Evolutionary conservation across 2,888 invertebrate genomes (phyloP).

Genomic region (Philonicus albiceps): DNA sequence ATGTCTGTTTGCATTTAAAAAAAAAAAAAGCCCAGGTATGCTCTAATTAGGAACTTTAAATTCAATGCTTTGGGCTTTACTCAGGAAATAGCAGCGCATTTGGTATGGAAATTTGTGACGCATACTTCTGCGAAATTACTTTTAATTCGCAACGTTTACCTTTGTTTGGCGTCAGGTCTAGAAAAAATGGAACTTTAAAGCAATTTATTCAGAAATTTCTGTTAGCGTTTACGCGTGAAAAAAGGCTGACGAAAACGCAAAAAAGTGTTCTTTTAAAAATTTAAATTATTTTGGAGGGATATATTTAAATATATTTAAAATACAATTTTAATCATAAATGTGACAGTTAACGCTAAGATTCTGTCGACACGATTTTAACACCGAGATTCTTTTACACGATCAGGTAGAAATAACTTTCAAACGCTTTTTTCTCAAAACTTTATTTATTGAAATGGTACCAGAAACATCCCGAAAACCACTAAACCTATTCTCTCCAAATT

Average conservation of each 20-base stretch:
- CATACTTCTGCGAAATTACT: background rate
- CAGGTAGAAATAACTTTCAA: too few relatives aligned
- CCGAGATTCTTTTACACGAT: too few relatives aligned
- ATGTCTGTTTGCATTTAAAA: background rate
- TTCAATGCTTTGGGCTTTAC: background rate
- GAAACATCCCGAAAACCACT: too few relatives aligned
- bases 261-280: background rate
- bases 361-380: too few relatives aligned
- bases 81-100: background rate
- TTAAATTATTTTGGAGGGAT: too few relatives aligned
- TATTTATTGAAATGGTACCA: too few relatives aligned
- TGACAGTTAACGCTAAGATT: too few relatives aligned
- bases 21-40: background rate
- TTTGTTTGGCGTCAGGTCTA: background rate
- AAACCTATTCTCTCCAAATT: too few relatives aligned
- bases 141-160: background rate
- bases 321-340: too few relatives aligned
- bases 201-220: background rate
- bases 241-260: background rate
- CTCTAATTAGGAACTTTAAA: background rate
- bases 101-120: background rate
- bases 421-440: too few relatives aligned
- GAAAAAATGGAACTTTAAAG: background rate
- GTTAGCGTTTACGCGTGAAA: background rate
- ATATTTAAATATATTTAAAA: too few relatives aligned